Base-by-base conservation (phyloP, 2,888 invertebrate genomes). In the Koerneria pararmatus region DNA sequence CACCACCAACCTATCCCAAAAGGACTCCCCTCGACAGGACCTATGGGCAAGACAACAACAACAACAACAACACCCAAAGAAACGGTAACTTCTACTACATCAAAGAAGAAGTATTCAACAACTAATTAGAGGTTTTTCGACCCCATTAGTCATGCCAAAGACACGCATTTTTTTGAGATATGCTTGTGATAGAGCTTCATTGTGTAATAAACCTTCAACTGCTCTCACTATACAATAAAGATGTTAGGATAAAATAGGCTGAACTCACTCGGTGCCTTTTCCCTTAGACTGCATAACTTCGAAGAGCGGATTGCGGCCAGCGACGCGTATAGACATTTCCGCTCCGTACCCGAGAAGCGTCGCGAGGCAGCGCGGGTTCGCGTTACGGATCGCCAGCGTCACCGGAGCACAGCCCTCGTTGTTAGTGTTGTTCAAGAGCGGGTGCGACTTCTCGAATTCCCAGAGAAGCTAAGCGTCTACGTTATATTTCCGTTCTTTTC, bases 381-480 rank as follows among this genome's bases (percentile, higher is more conserved):
- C 95, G 22, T 95, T 71, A 29, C 93, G 93, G 1, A 97, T 93
- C 0, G 95, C 95, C 95, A 97, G 94, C 19, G 95, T 86, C 65
- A 97, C 87, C 1, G 97, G 95, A 78, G 93, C 92, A 6, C 95
- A 87, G 0, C 93, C 92, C 82, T 95, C 95, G 63, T 91, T 90
- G 84, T 98, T 97, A 69, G 89, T 88, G 0, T 91, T 91, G 75
- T 92, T 90, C 1, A 94, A 91, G 29, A 90, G 88, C 3, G 91
- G 90, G n/a, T 90, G 90, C 41, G 75, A 65, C 11, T 70, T 71
- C 29, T 73, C 72, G 29, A 67, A 67, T 29, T 73, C 74, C 74
- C 77, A 75, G 22, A 80, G 54, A 11, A 78, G 56, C 76, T 75
- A 51, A 57, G 71, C n/a, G n/a, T n/a, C n/a, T n/a, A n/a, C n/a